Evolutionary conservation across 2,797 vertebrate genomes (phyloP).

Genomic region (Hoplostethus atlanticus): DNA sequence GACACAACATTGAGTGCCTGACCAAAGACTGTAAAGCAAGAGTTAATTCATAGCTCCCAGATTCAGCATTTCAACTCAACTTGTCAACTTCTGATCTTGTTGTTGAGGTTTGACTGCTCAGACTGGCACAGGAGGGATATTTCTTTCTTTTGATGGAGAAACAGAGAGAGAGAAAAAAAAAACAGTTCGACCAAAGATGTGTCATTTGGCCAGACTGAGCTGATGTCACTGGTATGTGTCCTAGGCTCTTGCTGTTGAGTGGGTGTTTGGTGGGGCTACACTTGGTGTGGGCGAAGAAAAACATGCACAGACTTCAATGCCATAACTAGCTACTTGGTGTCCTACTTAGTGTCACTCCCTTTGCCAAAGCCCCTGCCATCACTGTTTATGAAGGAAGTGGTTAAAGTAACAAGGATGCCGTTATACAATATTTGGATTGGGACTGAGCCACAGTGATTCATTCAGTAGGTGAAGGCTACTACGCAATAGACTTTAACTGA

Average conservation of each 20-base stretch:
- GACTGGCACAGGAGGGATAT: background rate
- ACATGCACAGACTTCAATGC: conserved; percentile 32
- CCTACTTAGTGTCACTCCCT: conserved; percentile 24
- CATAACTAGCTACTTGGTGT: conserved; percentile 21
- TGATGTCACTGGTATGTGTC: conserved; percentile 57
- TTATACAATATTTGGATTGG: background rate
- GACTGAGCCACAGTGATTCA: conserved; percentile 30
- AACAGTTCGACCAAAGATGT: conserved; percentile 7
- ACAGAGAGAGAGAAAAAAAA: background rate
- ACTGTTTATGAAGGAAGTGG: conserved; percentile 8
- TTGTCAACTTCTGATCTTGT: too few relatives aligned
- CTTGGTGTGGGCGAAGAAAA: conserved; percentile 51
- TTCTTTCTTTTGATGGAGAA: conserved; percentile 1
- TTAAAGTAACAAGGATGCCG: conserved; percentile 20
- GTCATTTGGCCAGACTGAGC: conserved; percentile 31
- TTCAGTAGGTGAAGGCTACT: conserved; percentile 10
- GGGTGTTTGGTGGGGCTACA: conserved; percentile 54
- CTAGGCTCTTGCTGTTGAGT: conserved; percentile 38
- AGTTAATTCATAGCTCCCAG: background rate
- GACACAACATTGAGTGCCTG: background rate
- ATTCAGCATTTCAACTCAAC: too few relatives aligned
- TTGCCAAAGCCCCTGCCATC: conserved; percentile 27
- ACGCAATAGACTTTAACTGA: background rate
- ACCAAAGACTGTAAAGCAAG: background rate
- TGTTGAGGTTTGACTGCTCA: conserved; percentile 13